These are phyloP conservation scores for Whitmania pigra DNA, from an alignment of 1,140 invertebrate genomes.

Conservation along the genomic window DNA sequence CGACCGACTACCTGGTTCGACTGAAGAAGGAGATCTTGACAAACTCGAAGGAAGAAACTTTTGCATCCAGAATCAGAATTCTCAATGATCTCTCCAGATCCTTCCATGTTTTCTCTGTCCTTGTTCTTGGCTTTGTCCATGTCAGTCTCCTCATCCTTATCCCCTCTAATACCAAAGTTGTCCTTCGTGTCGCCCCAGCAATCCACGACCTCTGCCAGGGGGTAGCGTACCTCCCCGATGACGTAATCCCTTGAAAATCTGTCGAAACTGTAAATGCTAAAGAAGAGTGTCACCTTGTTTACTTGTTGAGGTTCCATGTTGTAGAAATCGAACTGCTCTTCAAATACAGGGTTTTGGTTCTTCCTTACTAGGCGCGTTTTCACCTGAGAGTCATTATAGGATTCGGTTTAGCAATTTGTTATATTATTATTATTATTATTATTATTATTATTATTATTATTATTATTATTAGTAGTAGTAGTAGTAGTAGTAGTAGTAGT, in stretches of 20 bases:
- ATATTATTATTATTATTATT: neutral
- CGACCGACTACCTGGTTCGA: neutral
- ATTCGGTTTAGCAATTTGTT: neutral
- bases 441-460: slow-evolving; percentile 1
- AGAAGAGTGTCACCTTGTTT: slow-evolving; percentile 60
- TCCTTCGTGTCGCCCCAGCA: slow-evolving; percentile 29
- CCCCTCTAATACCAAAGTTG: slow-evolving; percentile 35
- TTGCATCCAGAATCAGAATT: neutral
- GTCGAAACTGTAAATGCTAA: slow-evolving; percentile 89
- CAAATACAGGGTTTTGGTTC: slow-evolving; percentile 71
- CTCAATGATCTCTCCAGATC: no score
- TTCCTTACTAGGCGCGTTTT: slow-evolving; percentile 70
- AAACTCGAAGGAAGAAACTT: neutral
- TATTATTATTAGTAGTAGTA: slow-evolving; percentile 10
- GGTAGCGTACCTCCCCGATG: slow-evolving; percentile 85
- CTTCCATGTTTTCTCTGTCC: neutral
- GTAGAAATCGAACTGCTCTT: slow-evolving; percentile 75
- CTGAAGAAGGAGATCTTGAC: neutral
- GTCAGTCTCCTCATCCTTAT: slow-evolving; percentile 35
- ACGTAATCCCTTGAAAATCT: slow-evolving; percentile 84
- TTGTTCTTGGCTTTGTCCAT: neutral
- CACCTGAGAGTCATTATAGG: slow-evolving; percentile 30
- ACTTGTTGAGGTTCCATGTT: slow-evolving; percentile 54
- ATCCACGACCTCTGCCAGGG: slow-evolving; percentile 49
- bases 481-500: no score